A percentile compares a stretch with the other conserved stretches of the same genome.
phyloP scores from a whole-genome alignment of 2,888 invertebrate species.

The Parnassius smintheus region DNA sequence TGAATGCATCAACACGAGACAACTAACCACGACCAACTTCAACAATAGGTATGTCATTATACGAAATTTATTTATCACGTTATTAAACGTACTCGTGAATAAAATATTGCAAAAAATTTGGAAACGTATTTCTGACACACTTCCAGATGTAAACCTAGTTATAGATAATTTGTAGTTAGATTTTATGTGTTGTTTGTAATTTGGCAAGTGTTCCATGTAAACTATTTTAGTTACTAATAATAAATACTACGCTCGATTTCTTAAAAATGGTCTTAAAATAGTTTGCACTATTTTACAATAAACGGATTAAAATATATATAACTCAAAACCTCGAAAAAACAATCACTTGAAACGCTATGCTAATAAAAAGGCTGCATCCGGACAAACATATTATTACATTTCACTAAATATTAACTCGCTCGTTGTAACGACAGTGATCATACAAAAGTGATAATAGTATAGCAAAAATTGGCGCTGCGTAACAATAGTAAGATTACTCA shows the following conservation, averaged over 20 bases:
- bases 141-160: constrained; percentile 22
- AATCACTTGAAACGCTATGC: constrained; percentile 29
- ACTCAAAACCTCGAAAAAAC: constrained; percentile 1
- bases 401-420: background rate
- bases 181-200: constrained; percentile 20
- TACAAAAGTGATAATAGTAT: constrained; percentile 12
- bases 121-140: constrained; percentile 15
- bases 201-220: constrained; percentile 16
- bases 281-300: background rate
- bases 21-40: constrained; percentile 21
- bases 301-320: background rate
- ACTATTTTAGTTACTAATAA: background rate
- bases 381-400: constrained; percentile 9
- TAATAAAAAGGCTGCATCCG: constrained; percentile 4
- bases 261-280: background rate
- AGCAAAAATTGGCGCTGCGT: constrained; percentile 6
- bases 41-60: constrained; percentile 27
- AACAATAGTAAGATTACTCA: constrained; percentile 17
- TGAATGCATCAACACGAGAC: constrained; percentile 28
- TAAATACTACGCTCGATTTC: background rate
- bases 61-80: constrained; percentile 21
- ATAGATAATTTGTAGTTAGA: constrained; percentile 27
- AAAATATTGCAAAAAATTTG: constrained; percentile 5
- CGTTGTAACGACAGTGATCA: constrained; percentile 1
- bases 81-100: constrained; percentile 6